These are phyloP conservation scores for Lobophora halterata DNA, from an alignment of 2,888 invertebrate genomes.

Conservation along the genomic window DNA sequence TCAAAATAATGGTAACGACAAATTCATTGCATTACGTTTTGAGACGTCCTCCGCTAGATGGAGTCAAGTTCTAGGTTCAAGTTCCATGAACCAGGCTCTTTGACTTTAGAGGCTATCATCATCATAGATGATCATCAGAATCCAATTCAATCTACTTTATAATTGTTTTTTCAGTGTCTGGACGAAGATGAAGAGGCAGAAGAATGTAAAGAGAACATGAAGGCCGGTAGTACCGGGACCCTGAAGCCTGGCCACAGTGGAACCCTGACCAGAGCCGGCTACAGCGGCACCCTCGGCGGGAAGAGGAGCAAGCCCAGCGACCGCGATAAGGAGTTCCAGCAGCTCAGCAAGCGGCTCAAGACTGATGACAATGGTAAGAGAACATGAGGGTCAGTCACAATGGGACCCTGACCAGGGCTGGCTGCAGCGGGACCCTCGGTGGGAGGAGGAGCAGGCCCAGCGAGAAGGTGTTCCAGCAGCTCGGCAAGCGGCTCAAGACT, in stretches of 20 bases:
- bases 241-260: no score
- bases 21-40: no score
- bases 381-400: no score
- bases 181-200: conserved; percentile 57
- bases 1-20: no score
- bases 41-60: no score
- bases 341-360: conserved; percentile 95
- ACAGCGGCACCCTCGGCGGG: conserved; percentile 91
- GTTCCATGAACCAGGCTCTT: no score
- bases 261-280: conserved; percentile 84
- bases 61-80: no score
- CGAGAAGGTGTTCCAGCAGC: conserved; percentile 95
- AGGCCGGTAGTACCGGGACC: no score
- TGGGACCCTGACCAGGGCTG: no score
- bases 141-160: no score
- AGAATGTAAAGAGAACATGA: conserved; percentile 80
- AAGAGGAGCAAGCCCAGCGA: conserved; percentile 85
- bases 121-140: no score
- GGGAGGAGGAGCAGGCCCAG: conserved; percentile 84
- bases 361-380: conserved; percentile 98
- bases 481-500: conserved; percentile 97
- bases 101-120: no score
- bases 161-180: conserved; percentile 36
- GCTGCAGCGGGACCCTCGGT: conserved; percentile 89
- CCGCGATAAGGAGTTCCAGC: conserved; percentile 94